Evolutionary conservation across 2,888 invertebrate genomes (phyloP), one percentile per base, ranked within the genome.

Genomic region (Molorchus minor): DNA sequence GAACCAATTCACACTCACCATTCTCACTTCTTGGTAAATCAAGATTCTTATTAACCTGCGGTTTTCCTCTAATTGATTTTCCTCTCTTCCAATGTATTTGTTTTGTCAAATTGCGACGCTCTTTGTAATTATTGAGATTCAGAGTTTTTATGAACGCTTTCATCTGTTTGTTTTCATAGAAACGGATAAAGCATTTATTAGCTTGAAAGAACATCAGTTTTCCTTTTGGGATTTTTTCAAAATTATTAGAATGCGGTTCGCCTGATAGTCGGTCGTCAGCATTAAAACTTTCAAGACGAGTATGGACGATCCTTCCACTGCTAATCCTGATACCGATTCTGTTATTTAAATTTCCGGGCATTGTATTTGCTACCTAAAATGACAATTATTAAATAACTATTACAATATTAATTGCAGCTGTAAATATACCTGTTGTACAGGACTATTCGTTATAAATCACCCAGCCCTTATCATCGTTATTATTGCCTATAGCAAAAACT

Each of bases 141-240:
- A 46, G 16, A 3, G 16, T 8, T 10, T 10, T 46, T 25, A 30
- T 30, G 16, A 46, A 46, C 5, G 10, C 8, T 8, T 30, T 46
- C 1, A 46, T 46, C 12, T 30, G 29, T 3, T 10, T 5, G 16
- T 30, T 5, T 5, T 46, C n/a, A 8, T 20, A 13, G 29, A 15
- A 46, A 15, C 63, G 60, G 12, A 60, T 51, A 30, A 64, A 54
- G 43, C 53, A 20, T 43, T 64, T 57, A 36, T 45, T 40, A 8
- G 36, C 47, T 16, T 58, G 55, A 33, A 53, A 15, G 43, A 51
- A 60, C 12, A 38, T 54, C n/a, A 64, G 33, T 30, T 64, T 60
- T 8, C 63, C 63, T 12, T 52, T 35, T 3, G 63, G 63, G 30
- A 60, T 49, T 15, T 57, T 46, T 7, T 30, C 46, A 30, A 46